Conservation (phyloP, 1,140 invertebrate genomes). For the Anastrepha obliqua region DNA sequence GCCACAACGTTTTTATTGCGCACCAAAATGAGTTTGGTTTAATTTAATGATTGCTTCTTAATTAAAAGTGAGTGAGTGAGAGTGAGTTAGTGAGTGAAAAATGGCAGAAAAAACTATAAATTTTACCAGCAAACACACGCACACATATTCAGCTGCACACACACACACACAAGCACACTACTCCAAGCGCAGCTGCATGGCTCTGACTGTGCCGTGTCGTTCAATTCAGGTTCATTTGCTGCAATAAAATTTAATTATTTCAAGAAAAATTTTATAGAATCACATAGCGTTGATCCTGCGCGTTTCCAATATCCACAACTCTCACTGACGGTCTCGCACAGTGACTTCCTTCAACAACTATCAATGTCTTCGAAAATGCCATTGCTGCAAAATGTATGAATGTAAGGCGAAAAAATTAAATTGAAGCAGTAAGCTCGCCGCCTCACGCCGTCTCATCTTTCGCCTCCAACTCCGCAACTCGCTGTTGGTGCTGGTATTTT, state of each 20-base stretch:
- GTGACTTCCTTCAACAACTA: background rate
- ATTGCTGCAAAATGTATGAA: slow-evolving; percentile 20
- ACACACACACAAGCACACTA: background rate
- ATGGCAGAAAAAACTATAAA: slow-evolving; percentile 43
- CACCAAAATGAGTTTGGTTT: slow-evolving; percentile 51
- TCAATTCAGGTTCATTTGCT: slow-evolving; percentile 53
- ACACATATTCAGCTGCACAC: too few relatives aligned
- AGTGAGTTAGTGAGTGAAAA: slow-evolving; percentile 47
- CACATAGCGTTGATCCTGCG: slow-evolving; percentile 15
- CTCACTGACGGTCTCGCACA: too few relatives aligned
- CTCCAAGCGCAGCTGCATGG: background rate
- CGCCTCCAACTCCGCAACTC: background rate
- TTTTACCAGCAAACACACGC: background rate
- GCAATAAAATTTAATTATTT: slow-evolving; percentile 57
- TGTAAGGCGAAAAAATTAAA: background rate
- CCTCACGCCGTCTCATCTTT: background rate
- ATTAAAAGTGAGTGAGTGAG: slow-evolving; percentile 48
- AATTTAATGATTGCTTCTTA: slow-evolving; percentile 55
- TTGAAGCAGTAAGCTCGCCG: background rate
- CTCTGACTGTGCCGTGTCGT: background rate
- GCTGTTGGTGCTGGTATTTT: background rate
- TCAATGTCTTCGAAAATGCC: slow-evolving; percentile 48
- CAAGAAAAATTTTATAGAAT: slow-evolving; percentile 54
- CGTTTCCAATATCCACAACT: too few relatives aligned
- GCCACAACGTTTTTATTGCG: slow-evolving; percentile 32